Evolutionary conservation across 2,797 vertebrate species (phyloP), one percentile per base, ranked within the genome.

Genomic region (Microctenopoma stevenorrisi): DNA sequence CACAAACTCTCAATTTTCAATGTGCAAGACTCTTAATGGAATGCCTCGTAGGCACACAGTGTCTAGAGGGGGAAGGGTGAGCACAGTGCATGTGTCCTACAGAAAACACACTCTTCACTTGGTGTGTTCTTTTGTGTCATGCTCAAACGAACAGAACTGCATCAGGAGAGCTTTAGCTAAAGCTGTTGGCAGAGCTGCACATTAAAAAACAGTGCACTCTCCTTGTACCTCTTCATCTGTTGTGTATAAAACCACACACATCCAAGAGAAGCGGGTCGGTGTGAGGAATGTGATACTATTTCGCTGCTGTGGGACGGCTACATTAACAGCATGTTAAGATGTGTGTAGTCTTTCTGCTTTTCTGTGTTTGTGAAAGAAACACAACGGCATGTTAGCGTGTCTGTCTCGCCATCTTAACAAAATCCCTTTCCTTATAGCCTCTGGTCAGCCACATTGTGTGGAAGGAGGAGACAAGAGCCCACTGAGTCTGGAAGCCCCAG

Each of bases 1-100:
- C 74, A 79, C 73, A 81, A 89, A 92, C 79, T 89, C 85, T 87
- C 80, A 90, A 83, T 89, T 91, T 91, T 88, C 86, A 83, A 64
- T 82, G 83, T 91, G 84, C 83, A 83, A 80, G 82, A 86, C 78
- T 79, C 75, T 89, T 89, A 89, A 93, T 86, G 79, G 81, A 86
- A 89, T 78, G 81, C 83, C 83, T 82, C 82, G 79, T 72, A 84
- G 84, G 79, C 81, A 91, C 82, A 85, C 80, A 53, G 74, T 66
- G 76, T 67, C 66, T 68, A 7, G 18, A 28, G 46, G 68, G 71
- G 72, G 73, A 63, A 33, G 72, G 59, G 69, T 46, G 28, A 61
- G 72, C 48, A 50, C 18, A 14, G 44, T 49, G 62, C 52, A 68
- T 64, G 56, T 76, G 64, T 83, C 73, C 68, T 53, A 73, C 64